Evolutionary conservation across 23 tunicate species (phyloP).

Genomic region (Phallusia fumigata): DNA sequence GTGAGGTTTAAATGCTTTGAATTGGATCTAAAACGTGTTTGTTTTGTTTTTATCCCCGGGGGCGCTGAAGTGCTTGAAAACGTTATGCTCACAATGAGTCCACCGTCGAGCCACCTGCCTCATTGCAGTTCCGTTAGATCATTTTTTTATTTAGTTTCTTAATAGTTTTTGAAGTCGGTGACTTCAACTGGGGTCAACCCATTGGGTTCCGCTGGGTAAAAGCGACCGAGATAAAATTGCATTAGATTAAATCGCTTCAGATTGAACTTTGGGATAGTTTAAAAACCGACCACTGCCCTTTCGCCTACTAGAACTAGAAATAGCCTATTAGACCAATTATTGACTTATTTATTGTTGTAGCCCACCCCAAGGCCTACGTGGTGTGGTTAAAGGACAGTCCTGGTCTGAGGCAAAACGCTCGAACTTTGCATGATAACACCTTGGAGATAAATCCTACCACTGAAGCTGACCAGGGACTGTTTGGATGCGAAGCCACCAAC

Average conservation of each 20-base stretch:
- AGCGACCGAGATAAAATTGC: too few relatives aligned
- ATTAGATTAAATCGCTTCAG: too few relatives aligned
- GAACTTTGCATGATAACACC: constrained; percentile 58
- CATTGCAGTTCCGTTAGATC: too few relatives aligned
- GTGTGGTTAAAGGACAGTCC: constrained; percentile 77
- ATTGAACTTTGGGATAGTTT: too few relatives aligned
- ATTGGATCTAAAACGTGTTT: not conserved
- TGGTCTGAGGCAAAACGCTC: constrained; percentile 59
- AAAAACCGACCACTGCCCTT: too few relatives aligned
- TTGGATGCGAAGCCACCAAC: constrained; percentile 85
- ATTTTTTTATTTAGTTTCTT: not conserved
- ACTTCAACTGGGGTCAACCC: too few relatives aligned
- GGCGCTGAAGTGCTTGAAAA: not conserved
- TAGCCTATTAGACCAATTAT: too few relatives aligned
- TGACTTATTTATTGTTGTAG: constrained; percentile 16
- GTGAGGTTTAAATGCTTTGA: constrained; percentile 22
- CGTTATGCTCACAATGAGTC: too few relatives aligned
- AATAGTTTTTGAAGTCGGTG: not conserved
- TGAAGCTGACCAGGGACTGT: constrained; percentile 76
- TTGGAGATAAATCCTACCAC: constrained; percentile 69
- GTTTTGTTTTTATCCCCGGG: not conserved
- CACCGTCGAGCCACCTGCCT: too few relatives aligned
- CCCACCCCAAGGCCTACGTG: constrained; percentile 80
- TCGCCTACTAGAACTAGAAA: too few relatives aligned
- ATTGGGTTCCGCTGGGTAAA: too few relatives aligned